A percentile compares a stretch with the other conserved stretches of the same genome.
Conservation (phyloP, 2,797 vertebrate species). For the Girardinus metallicus region DNA sequence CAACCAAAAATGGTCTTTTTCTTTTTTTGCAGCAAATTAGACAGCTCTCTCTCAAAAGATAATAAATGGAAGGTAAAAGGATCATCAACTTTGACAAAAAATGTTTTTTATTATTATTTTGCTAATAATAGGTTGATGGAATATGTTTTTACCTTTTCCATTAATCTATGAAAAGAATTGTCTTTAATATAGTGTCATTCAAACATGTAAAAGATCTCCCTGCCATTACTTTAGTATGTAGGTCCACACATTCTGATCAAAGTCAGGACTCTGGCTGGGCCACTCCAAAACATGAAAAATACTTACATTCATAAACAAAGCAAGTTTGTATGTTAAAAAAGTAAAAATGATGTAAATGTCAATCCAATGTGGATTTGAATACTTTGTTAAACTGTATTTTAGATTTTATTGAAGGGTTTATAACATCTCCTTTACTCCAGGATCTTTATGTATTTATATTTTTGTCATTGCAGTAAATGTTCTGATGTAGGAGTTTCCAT, state of each 20-base stretch:
- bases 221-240: neutral
- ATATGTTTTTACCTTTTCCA: neutral
- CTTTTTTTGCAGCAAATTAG: neutral
- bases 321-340: neutral
- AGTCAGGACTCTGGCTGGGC: neutral
- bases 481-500: neutral
- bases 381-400: neutral
- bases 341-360: neutral
- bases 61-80: neutral
- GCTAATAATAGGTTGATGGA: neutral
- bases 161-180: neutral
- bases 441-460: neutral
- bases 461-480: neutral
- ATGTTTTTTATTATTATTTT: neutral
- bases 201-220: neutral
- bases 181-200: neutral
- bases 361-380: neutral
- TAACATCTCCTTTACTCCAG: neutral
- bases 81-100: neutral
- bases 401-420: neutral
- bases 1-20: neutral
- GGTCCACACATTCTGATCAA: neutral
- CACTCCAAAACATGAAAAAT: neutral
- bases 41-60: neutral
- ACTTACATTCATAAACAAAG: too few species aligned